phyloP scores from a whole-genome alignment of 2,797 vertebrate species.

The Sarcoramphus papa region DNA sequence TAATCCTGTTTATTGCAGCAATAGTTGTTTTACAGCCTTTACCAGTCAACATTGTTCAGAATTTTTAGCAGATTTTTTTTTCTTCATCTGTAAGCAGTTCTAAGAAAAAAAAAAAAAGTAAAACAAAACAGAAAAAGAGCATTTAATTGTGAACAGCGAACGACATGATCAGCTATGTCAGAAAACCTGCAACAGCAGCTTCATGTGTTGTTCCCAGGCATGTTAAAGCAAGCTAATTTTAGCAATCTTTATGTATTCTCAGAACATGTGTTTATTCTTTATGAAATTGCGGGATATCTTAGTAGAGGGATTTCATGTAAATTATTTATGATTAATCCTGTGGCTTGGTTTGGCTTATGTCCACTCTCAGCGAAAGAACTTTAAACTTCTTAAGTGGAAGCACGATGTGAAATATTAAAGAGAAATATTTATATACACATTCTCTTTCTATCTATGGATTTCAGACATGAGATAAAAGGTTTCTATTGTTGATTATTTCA shows the following conservation, averaged over 20 bases:
- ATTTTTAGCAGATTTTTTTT: background rate
- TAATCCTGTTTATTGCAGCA: constrained; percentile 51
- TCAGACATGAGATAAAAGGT: constrained; percentile 52
- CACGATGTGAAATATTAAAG: constrained; percentile 53
- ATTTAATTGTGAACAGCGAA: constrained; percentile 13
- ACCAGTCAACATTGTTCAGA: background rate
- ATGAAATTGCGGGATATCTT: background rate
- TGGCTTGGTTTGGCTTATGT: constrained; percentile 35
- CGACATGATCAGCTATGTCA: background rate
- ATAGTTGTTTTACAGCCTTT: background rate
- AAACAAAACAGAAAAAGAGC: background rate
- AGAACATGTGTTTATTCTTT: constrained; percentile 34
- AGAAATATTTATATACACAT: constrained; percentile 45
- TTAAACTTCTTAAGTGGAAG: constrained; percentile 34
- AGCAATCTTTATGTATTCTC: constrained; percentile 25
- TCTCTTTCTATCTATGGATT: constrained; percentile 38
- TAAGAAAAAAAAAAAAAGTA: background rate
- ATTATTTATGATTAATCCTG: constrained; percentile 46
- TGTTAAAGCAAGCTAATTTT: constrained; percentile 33
- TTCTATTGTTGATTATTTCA: constrained; percentile 50
- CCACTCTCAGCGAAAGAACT: constrained; percentile 5
- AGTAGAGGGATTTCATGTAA: constrained; percentile 2
- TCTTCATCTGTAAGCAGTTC: background rate
- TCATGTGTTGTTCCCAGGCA: background rate
- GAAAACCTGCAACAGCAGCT: constrained; percentile 19